Conservation (phyloP, 1,140 invertebrate genomes). For the Thaumatotibia leucotreta region DNA sequence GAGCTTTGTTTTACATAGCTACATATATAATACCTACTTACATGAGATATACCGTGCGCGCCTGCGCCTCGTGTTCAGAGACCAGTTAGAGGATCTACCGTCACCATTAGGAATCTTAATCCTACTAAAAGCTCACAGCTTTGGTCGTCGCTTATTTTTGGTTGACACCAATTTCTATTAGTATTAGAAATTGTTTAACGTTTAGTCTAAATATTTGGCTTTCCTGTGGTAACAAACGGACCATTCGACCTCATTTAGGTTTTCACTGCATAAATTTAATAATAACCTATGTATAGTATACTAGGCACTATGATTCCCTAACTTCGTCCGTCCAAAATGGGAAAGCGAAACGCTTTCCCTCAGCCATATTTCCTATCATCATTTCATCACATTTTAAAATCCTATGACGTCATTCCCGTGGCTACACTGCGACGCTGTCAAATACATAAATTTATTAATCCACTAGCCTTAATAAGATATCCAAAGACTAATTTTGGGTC, state of each 20-base stretch:
- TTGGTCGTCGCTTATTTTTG: conserved; percentile 66
- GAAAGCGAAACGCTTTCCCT: not conserved
- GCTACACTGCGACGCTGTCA: not conserved
- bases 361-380: conserved; percentile 5
- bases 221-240: conserved; percentile 37
- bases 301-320: conserved; percentile 5
- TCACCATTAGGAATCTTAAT: conserved; percentile 33
- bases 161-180: conserved; percentile 45
- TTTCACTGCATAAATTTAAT: not conserved
- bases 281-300: not conserved
- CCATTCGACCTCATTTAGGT: conserved; percentile 1
- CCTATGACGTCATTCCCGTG: not conserved
- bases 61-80: not conserved
- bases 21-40: conserved; percentile 12
- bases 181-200: conserved; percentile 29
- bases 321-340: not conserved
- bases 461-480: conserved; percentile 15
- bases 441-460: not conserved
- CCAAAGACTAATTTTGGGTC: conserved; percentile 12
- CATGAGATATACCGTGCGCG: not conserved
- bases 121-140: conserved; percentile 65
- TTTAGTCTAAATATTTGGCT: conserved; percentile 43
- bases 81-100: not conserved
- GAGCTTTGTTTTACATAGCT: conserved; percentile 45
- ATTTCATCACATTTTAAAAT: conserved; percentile 7